These are phyloP conservation scores for Narcine bancroftii DNA, from an alignment of 2,113 vertebrate species.

Conservation along the genomic window DNA sequence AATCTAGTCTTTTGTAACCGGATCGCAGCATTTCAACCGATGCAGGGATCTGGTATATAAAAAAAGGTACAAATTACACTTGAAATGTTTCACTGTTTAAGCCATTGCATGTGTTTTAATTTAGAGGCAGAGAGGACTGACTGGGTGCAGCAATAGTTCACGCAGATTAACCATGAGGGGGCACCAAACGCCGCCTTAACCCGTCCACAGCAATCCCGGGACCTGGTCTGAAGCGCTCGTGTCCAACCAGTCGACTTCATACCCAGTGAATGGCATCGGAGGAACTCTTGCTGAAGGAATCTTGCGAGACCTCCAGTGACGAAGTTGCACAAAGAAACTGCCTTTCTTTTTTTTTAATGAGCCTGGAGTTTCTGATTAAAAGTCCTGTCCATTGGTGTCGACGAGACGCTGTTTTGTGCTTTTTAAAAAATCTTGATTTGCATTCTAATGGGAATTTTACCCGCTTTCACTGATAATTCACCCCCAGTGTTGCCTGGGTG, in stretches of 20 bases:
- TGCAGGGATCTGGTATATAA: background rate
- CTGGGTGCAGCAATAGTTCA: too few species aligned
- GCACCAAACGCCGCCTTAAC: background rate
- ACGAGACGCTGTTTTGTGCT: background rate
- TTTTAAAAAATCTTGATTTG: conserved; percentile 32
- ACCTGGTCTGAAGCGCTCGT: background rate
- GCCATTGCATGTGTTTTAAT: background rate
- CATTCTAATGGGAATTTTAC: conserved; percentile 32
- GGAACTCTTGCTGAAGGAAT: background rate
- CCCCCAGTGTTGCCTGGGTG: background rate
- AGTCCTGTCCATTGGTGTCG: background rate
- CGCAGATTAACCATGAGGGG: background rate
- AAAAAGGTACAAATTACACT: background rate
- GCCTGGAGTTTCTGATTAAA: background rate
- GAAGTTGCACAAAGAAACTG: conserved; percentile 13
- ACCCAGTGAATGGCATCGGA: background rate
- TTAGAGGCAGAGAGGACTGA: background rate
- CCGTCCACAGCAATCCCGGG: background rate
- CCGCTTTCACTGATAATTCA: background rate
- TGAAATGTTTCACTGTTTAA: background rate
- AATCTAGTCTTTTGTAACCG: background rate
- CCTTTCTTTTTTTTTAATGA: background rate
- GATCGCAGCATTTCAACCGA: background rate
- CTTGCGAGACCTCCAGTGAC: background rate
- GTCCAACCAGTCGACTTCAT: background rate